A percentile compares a stretch with the other conserved stretches of the same genome.
These are phyloP conservation scores for Astur gentilis DNA, from an alignment of 2,113 vertebrate species.

Conservation along the genomic window DNA sequence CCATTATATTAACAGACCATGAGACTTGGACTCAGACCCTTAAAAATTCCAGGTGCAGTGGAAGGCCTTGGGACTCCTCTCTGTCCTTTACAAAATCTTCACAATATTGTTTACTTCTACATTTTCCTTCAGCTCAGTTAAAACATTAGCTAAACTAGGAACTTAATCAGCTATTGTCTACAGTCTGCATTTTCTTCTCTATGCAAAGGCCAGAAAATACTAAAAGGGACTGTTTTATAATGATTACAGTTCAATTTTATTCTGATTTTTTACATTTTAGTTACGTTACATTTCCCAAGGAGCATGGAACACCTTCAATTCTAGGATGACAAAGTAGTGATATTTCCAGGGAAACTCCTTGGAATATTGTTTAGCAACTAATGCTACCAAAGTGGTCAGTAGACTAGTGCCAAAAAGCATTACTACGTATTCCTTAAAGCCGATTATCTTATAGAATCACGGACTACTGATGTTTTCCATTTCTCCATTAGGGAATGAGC, in stretches of 20 bases:
- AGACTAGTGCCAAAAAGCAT: neutral
- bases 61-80: neutral
- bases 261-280: neutral
- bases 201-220: neutral
- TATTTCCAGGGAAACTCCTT: neutral
- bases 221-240: neutral
- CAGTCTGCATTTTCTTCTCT: neutral
- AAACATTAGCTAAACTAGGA: neutral
- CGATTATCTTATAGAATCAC: neutral
- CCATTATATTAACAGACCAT: neutral
- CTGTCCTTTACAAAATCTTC: neutral
- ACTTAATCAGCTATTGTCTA: neutral
- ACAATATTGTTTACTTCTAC: neutral
- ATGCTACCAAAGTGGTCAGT: neutral
- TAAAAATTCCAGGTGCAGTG: neutral
- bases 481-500: neutral
- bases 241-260: neutral
- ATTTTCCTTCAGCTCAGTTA: neutral
- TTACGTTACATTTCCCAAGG: neutral
- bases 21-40: neutral
- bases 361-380: neutral
- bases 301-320: neutral
- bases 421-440: neutral
- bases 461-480: neutral
- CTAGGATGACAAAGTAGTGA: neutral